Percentiles rank a stretch among this genome's conserved stretches.
phyloP scores from a whole-genome alignment of 2,888 invertebrate species.

The Halictus quadricinctus region DNA sequence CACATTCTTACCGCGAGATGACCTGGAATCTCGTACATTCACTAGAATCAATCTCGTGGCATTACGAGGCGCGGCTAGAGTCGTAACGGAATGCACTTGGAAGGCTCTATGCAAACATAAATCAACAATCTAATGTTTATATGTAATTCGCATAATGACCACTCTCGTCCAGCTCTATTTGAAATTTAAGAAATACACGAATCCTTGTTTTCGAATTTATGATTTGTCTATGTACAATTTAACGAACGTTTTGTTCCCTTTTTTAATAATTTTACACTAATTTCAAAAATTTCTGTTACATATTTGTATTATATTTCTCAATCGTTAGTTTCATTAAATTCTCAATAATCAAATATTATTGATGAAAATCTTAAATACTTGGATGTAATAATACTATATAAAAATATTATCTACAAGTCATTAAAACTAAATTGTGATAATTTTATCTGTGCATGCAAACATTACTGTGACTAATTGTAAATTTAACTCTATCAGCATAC shows the following conservation, averaged over 20 bases:
- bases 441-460: no score
- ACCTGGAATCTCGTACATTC: slow-evolving; percentile 55
- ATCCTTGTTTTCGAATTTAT: neutral
- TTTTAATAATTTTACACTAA: neutral
- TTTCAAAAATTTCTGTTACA: no score
- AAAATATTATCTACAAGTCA: no score
- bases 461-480: no score
- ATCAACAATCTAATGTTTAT: neutral
- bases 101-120: neutral
- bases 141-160: neutral
- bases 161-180: neutral
- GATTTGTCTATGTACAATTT: neutral
- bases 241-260: neutral
- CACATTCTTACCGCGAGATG: slow-evolving; percentile 42
- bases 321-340: no score
- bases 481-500: no score
- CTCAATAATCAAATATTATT: no score
- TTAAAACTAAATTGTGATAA: no score
- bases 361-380: no score
- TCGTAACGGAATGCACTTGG: slow-evolving; percentile 25
- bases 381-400: no score
- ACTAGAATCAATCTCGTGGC: slow-evolving; percentile 34
- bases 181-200: neutral
- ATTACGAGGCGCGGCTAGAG: slow-evolving; percentile 13
- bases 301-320: no score